Conservation (phyloP, 2,113 vertebrate genomes). For the Aramus guarauna region DNA sequence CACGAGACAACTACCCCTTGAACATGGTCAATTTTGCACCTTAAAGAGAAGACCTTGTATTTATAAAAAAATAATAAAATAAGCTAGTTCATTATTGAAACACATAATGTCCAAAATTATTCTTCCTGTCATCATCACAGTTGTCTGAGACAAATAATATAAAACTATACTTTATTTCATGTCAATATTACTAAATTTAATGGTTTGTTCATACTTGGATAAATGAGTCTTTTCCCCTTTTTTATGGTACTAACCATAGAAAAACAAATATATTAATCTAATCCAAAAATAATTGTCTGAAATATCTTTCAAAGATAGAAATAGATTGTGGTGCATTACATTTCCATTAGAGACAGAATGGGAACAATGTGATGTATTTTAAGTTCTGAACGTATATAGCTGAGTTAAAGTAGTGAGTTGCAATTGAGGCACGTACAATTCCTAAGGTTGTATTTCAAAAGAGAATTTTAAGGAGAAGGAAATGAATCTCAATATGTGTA, state of each 20-base stretch:
- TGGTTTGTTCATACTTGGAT: not conserved
- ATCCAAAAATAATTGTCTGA: conserved; percentile 21
- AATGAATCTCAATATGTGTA: not conserved
- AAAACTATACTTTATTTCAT: not conserved
- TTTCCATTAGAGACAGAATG: conserved; percentile 44
- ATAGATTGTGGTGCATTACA: conserved; percentile 6
- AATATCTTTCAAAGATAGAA: conserved; percentile 2
- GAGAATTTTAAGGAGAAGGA: conserved; percentile 38
- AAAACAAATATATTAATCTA: not conserved
- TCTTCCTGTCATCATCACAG: not conserved
- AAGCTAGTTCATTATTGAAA: not conserved
- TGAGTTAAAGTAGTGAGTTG: not conserved
- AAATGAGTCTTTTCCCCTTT: not conserved
- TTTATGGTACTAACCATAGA: not conserved
- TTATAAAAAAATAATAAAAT: not conserved
- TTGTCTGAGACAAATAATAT: not conserved
- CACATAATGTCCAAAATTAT: not conserved
- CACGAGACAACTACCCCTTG: not conserved
- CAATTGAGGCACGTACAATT: conserved; percentile 32
- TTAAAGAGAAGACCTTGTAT: not conserved
- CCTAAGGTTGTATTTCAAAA: conserved; percentile 18
- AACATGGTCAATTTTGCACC: not conserved
- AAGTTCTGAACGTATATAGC: not conserved
- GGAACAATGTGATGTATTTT: conserved; percentile 48
- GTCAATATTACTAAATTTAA: not conserved